A percentile compares a stretch with the other conserved stretches of the same genome.
These are phyloP conservation scores for Pelvicachromis taeniatus DNA, from an alignment of 2,113 vertebrate genomes.

Conservation along the genomic window DNA sequence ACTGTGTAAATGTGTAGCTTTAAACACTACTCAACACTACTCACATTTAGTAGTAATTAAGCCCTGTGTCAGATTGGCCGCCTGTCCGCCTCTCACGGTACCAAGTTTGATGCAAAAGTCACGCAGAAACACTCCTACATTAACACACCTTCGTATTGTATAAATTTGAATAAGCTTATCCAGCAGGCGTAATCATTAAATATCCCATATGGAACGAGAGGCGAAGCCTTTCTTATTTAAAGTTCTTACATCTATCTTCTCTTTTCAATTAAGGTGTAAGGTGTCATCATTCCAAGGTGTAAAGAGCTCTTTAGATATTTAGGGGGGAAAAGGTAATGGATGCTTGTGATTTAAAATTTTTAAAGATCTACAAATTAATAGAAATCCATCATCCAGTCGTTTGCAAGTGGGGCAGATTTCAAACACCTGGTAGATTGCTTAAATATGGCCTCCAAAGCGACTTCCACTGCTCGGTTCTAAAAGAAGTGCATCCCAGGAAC, in stretches of 20 bases:
- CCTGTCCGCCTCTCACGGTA: background rate
- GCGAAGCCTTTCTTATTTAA: background rate
- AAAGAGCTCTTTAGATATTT: background rate
- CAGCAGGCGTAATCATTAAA: background rate
- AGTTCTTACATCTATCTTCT: background rate
- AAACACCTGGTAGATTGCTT: background rate
- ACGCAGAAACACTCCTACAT: background rate
- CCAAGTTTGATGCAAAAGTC: background rate
- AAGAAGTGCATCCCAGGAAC: background rate
- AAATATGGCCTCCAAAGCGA: fast-evolving
- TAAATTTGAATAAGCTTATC: background rate
- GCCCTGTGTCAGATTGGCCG: background rate
- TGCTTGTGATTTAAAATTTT: background rate
- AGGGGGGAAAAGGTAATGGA: background rate
- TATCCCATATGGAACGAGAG: background rate
- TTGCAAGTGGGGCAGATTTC: background rate
- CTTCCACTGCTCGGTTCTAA: background rate
- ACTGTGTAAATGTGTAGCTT: fast-evolving
- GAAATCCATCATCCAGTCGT: background rate
- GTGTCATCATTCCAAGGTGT: background rate
- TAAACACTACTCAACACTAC: fast-evolving
- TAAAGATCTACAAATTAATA: background rate
- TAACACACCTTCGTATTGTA: background rate
- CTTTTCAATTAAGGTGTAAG: background rate
- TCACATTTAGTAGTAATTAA: background rate